A percentile compares a stretch with the other conserved stretches of the same genome.
Conservation (phyloP, 2,797 vertebrate genomes). For the Sebastes hubbsi region DNA sequence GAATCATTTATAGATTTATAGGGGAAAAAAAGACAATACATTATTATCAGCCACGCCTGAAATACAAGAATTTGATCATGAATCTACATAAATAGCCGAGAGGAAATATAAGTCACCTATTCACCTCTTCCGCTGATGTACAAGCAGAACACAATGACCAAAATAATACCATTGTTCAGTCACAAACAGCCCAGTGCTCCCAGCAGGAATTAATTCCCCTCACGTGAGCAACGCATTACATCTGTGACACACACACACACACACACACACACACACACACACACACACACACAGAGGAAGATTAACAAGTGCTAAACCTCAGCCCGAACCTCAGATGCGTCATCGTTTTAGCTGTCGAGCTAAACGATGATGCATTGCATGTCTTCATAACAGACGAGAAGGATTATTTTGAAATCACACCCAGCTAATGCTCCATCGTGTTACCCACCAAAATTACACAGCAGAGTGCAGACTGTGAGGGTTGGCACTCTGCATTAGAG, state of each 20-base stretch:
- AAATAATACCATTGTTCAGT: conserved; percentile 4
- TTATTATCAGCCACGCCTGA: not conserved
- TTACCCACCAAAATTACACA: conserved; percentile 26
- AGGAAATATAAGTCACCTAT: not conserved
- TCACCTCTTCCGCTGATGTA: not conserved
- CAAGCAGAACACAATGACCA: not conserved
- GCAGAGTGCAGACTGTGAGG: conserved; percentile 8
- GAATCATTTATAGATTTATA: no score
- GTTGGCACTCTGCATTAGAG: conserved; percentile 22
- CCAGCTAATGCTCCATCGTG: conserved; percentile 43
- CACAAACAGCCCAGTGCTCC: conserved; percentile 10
- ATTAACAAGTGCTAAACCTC: conserved; percentile 53
- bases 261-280: no score
- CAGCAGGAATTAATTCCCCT: conserved; percentile 37
- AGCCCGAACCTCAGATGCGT: conserved; percentile 33
- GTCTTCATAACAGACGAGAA: conserved; percentile 32
- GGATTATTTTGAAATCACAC: conserved; percentile 57
- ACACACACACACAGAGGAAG: conserved; percentile 7
- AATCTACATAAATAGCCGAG: not conserved
- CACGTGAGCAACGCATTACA: conserved; percentile 41
- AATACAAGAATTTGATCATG: not conserved
- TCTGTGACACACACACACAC: conserved; percentile 37
- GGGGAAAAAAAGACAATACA: no score
- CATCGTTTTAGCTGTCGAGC: conserved; percentile 49
- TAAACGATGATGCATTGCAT: not conserved